These are phyloP conservation scores for Oncorhynchus clarkii DNA, from an alignment of 2,113 vertebrate genomes.

Conservation along the genomic window DNA sequence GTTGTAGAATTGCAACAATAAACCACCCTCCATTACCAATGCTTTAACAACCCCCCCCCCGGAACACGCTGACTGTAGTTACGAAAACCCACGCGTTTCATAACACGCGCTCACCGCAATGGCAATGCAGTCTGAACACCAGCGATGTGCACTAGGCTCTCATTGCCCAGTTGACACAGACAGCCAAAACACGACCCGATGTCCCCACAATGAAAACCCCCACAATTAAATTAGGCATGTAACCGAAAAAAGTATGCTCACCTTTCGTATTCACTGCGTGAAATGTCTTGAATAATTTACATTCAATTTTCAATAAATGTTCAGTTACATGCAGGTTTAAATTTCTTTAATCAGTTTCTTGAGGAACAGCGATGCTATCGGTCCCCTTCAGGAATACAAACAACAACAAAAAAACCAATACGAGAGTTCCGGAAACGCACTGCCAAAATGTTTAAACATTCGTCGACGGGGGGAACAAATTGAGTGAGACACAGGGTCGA, in stretches of 20 bases:
- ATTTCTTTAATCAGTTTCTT: not conserved
- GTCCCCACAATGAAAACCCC: not conserved
- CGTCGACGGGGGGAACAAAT: not conserved
- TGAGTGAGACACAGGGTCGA: not conserved
- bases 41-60: too few relatives aligned
- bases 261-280: not conserved
- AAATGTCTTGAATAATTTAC: not conserved
- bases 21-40: too few relatives aligned
- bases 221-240: not conserved
- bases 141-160: not conserved
- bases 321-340: not conserved
- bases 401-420: too few relatives aligned
- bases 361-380: not conserved
- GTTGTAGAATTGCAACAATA: too few relatives aligned
- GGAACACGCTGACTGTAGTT: too few relatives aligned
- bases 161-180: not conserved
- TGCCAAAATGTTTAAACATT: not conserved
- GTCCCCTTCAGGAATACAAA: not conserved
- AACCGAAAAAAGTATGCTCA: not conserved
- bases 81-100: not conserved
- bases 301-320: not conserved
- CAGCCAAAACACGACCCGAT: not conserved
- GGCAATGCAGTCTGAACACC: not conserved
- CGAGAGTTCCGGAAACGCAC: conserved; percentile 1
- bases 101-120: not conserved